A percentile compares a stretch with the other conserved stretches of the same genome.
These are phyloP conservation scores for Upupa epops DNA, from an alignment of 2,113 vertebrate genomes.

Conservation along the genomic window DNA sequence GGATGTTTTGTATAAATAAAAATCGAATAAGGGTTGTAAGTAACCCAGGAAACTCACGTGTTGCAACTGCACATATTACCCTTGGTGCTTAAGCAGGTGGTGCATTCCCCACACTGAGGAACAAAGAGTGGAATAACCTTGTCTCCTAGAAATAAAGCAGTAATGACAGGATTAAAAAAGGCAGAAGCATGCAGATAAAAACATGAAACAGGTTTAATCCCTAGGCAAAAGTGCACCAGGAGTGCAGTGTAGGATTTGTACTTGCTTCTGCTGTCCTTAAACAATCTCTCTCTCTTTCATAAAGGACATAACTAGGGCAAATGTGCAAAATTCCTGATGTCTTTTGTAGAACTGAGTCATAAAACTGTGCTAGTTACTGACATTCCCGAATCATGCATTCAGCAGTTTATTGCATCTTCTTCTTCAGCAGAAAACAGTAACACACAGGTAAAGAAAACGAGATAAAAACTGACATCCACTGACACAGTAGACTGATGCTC, in stretches of 20 bases:
- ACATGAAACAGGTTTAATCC: not conserved
- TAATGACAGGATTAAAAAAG: not conserved
- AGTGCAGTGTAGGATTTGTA: not conserved
- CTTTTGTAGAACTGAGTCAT: not conserved
- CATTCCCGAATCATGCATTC: not conserved
- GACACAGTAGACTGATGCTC: not conserved
- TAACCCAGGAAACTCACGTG: constrained; percentile 47
- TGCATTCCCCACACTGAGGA: constrained; percentile 72
- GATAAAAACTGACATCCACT: not conserved
- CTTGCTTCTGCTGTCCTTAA: not conserved
- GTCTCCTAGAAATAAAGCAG: constrained; percentile 66
- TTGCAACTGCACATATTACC: constrained; percentile 57
- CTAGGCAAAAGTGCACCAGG: not conserved
- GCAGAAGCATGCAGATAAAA: not conserved
- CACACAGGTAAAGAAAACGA: not conserved
- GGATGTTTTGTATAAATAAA: not conserved
- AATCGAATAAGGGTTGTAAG: not conserved
- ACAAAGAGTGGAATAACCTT: constrained; percentile 71
- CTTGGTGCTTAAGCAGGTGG: constrained; percentile 31
- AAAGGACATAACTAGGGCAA: not conserved
- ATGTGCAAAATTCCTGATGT: not conserved
- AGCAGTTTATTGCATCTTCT: not conserved
- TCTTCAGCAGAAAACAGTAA: not conserved
- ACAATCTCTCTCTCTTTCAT: not conserved
- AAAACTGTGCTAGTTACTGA: not conserved